Percentiles rank a stretch among this genome's conserved stretches.
phyloP scores from a whole-genome alignment of 2,113 vertebrate genomes.

The Diadophis punctatus region DNA sequence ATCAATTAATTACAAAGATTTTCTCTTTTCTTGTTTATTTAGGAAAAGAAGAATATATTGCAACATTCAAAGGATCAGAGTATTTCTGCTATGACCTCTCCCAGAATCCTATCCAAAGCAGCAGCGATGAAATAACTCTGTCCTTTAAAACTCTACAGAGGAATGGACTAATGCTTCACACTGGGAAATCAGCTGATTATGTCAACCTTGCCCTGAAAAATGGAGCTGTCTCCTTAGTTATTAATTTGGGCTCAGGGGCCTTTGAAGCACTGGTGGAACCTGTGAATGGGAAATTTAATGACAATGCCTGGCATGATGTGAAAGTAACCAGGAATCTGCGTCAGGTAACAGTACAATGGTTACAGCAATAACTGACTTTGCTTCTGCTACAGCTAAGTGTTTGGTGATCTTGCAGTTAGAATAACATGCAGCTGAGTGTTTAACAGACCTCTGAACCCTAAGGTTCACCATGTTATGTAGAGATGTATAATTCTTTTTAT shows the following conservation, averaged over 20 bases:
- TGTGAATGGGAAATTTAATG: conserved; percentile 99
- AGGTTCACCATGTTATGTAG: conserved; percentile 54
- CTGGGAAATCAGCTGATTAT: conserved; percentile 98
- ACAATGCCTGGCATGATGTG: conserved; percentile 99
- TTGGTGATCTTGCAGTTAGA: conserved; percentile 61
- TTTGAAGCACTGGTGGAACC: conserved; percentile 99
- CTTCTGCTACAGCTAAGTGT: conserved; percentile 66
- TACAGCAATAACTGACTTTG: conserved; percentile 77
- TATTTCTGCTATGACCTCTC: conserved; percentile 99
- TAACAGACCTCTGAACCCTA: conserved; percentile 65
- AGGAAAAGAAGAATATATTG: conserved; percentile 98
- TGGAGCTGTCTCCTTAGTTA: conserved; percentile 97
- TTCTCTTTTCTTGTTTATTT: conserved; percentile 30
- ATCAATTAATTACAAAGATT: conserved; percentile 1
- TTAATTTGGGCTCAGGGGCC: conserved; percentile 99
- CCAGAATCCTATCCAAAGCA: conserved; percentile 98
- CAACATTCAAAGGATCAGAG: conserved; percentile 97
- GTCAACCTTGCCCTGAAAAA: conserved; percentile 99
- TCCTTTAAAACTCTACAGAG: conserved; percentile 98
- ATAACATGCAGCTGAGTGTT: conserved; percentile 55
- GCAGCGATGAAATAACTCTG: conserved; percentile 98
- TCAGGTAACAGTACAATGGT: conserved; percentile 98
- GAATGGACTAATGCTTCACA: conserved; percentile 99
- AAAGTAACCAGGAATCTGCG: conserved; percentile 99
- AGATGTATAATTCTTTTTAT: conserved; percentile 72